Evolutionary conservation across 2,888 invertebrate species (phyloP).

Genomic region (Apamea monoglypha): DNA sequence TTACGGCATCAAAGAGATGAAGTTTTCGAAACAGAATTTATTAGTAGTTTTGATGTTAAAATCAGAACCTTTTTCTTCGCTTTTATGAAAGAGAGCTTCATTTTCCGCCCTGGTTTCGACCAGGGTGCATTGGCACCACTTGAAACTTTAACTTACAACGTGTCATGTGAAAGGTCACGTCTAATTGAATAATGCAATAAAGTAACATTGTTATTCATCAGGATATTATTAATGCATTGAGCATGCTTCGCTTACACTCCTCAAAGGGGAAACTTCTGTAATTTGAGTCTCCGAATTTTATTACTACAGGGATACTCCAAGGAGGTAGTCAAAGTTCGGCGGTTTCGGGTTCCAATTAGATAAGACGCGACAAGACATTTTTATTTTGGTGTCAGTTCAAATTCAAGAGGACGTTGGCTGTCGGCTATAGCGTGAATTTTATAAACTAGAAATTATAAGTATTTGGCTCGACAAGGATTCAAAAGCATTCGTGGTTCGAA

Average conservation of each 20-base stretch:
- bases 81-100: not conserved
- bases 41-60: not conserved
- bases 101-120: not conserved
- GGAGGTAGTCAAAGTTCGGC: constrained; percentile 18
- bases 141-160: constrained; percentile 9
- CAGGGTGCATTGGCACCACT: constrained; percentile 32
- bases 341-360: constrained; percentile 37
- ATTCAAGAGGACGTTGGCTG: not conserved
- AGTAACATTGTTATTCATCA: not conserved
- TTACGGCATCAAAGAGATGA: not conserved
- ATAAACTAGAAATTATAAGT: not conserved
- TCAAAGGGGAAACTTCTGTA: constrained; percentile 42
- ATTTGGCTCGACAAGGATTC: not conserved
- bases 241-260: constrained; percentile 19
- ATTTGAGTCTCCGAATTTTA: constrained; percentile 42
- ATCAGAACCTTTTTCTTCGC: too few relatives aligned
- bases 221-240: constrained; percentile 28
- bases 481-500: not conserved
- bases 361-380: constrained; percentile 8
- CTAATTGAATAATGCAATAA: constrained; percentile 7
- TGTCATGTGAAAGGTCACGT: constrained; percentile 30
- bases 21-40: not conserved
- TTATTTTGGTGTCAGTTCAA: constrained; percentile 6
- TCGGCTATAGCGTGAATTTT: too few relatives aligned
- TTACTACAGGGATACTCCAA: constrained; percentile 12